Percentiles rank a stretch among this genome's conserved stretches.
Evolutionary conservation across 2,888 invertebrate species (phyloP).

Genomic region (Galerucella pusilla): DNA sequence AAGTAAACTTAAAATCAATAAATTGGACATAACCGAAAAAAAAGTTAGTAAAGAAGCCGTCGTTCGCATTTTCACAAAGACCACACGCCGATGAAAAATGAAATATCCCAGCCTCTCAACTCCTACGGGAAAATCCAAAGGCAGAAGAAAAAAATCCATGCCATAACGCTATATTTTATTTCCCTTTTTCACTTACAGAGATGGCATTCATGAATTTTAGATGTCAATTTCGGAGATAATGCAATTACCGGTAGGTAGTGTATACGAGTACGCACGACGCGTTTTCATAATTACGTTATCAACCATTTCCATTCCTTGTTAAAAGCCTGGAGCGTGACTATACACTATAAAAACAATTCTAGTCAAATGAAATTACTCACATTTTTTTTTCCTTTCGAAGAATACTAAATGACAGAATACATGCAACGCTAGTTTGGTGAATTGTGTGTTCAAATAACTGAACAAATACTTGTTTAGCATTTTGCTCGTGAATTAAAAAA

Average conservation of each 20-base stretch:
- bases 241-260: constrained; percentile 26
- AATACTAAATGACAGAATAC: constrained; percentile 1
- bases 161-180: constrained; percentile 13
- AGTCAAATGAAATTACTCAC: constrained; percentile 3
- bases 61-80: constrained; percentile 7
- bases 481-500: too few relatives aligned
- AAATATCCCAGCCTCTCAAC: constrained; percentile 24
- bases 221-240: constrained; percentile 26
- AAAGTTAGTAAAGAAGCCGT: constrained; percentile 3
- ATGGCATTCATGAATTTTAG: constrained; percentile 18
- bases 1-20: constrained; percentile 6
- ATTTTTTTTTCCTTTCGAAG: neutral
- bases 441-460: neutral
- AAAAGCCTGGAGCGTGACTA: constrained; percentile 21
- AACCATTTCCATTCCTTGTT: constrained; percentile 34
- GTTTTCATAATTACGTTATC: constrained; percentile 34
- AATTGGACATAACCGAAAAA: constrained; percentile 1
- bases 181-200: constrained; percentile 9
- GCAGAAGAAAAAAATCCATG: constrained; percentile 14
- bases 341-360: constrained; percentile 5
- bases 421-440: neutral
- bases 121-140: constrained; percentile 21
- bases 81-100: constrained; percentile 21
- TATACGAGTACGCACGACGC: constrained; percentile 38
- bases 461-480: too few relatives aligned